These are phyloP conservation scores for Folsomia manolachei DNA, from an alignment of 2,888 invertebrate genomes.

Conservation along the genomic window DNA sequence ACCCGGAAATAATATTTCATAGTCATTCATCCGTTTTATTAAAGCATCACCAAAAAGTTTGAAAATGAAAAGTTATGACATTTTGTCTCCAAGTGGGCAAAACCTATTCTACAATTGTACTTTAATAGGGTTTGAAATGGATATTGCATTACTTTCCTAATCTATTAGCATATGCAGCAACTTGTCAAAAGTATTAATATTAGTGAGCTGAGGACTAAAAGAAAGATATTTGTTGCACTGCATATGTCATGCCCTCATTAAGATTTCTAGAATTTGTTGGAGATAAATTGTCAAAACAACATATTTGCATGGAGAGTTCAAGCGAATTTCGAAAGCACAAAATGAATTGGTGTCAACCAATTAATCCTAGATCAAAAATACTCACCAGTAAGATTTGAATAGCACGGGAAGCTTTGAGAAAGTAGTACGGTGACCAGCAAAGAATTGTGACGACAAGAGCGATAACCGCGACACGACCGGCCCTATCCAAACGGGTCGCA, in stretches of 20 bases:
- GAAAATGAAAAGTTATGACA: not conserved
- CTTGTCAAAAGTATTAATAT: too few relatives aligned
- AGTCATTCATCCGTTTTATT: not conserved
- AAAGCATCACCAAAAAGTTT: not conserved
- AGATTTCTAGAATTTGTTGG: too few relatives aligned
- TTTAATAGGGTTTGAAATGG: not conserved
- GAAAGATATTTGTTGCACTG: too few relatives aligned
- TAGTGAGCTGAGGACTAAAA: too few relatives aligned
- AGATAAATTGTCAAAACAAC: too few relatives aligned
- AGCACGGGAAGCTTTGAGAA: constrained; percentile 28
- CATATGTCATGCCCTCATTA: too few relatives aligned
- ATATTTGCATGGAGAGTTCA: too few relatives aligned
- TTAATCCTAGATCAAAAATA: too few relatives aligned
- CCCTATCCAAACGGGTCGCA: constrained; percentile 33
- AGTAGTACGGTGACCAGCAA: constrained; percentile 40
- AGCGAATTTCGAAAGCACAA: not conserved
- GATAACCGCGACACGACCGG: constrained; percentile 39
- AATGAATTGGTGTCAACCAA: not conserved
- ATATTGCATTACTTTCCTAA: not conserved
- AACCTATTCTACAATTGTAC: too few relatives aligned
- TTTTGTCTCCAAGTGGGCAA: not conserved
- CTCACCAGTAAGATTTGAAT: constrained; percentile 27
- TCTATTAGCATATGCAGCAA: too few relatives aligned
- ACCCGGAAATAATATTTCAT: not conserved
- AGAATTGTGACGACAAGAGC: constrained; percentile 35